Evolutionary conservation across 2,888 invertebrate genomes (phyloP), one percentile per base, ranked within the genome.

Genomic region (Pandemis cinnamomeana): DNA sequence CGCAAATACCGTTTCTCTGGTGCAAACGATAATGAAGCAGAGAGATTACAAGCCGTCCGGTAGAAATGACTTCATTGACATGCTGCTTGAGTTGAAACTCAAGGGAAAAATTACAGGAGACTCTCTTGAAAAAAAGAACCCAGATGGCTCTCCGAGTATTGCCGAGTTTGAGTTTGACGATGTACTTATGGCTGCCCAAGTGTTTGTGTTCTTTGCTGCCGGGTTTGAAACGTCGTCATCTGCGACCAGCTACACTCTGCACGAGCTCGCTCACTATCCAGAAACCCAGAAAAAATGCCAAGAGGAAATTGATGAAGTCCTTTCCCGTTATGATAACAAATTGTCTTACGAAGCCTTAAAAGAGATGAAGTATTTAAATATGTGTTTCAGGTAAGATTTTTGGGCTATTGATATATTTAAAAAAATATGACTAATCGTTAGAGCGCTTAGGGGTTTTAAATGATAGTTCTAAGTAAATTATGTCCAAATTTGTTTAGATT

Each of bases 141-240:
- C 60, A 6, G 78, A 79, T 48, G 78, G 77, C 5, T 51, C 71
- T 7, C 76, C 78, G 11, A 2, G 7, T 8, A 11, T 8, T 36
- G 51, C 61, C 2, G 67, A 75, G 27, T 13, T 70, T 7, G 75
- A 76, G 15, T 15, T 75, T 55, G 72, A 75, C 8, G 75, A 75
- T 13, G 44, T 7, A 10, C 58, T 58, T 20, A 58, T 58, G 10
- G 58, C 58, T 58, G 58, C 58, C 10, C 77, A 78, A 51, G 72
- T 77, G 15, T 80, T 80, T 53, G 51, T 80, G n/a, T 80, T 78
- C 62, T 80, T 80, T 13, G 79, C 77, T 0, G 87, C 83, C n/a
- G 87, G 87, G 1, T 86, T 84, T 60, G 86, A 86, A 72, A 85
- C 86, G 6, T 86, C 86, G 0, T 84, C 86, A 2, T 79, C 82